Evolutionary conservation across 2,888 invertebrate genomes (phyloP), one percentile per base, ranked within the genome.

Genomic region (Eubasilissa splendida): DNA sequence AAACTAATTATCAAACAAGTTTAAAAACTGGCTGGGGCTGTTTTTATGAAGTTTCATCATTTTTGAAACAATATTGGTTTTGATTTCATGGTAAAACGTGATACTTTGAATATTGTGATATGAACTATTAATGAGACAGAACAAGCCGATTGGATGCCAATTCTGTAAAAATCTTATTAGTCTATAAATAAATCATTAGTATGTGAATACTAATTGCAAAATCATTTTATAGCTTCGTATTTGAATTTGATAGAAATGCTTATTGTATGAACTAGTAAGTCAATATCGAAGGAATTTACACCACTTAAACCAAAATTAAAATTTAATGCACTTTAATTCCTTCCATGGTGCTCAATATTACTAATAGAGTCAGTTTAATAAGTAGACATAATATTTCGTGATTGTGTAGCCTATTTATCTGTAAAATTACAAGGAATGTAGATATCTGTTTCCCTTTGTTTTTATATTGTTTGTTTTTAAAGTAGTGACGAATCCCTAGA

Each of bases 291-390:
- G 76, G 68, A 70, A 70, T 71, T 59, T 71, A 42, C 42, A 42
- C 42, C 42, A 53, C 60, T 42, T 42, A 52, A 54, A 65, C 56
- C 70, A 71, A 80, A 78, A 33, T 63, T 80, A 77, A 85, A 88
- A 87, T 88, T 87, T 88, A 87, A 88, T 88, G 89, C 90, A 91
- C 91, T 91, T 91, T 88, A 88, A 93, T 92, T 93, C 92, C 92
- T 93, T 92, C 92, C 92, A 92, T 91, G 92, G 92, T 92, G 93
- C 92, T 93, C 92, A 92, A 92, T 89, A 82, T 77, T 68, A 76
- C 63, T 75, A 73, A 73, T 79, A 70, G 76, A 76, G 70, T 81
- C 77, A 77, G 63, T 77, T 81, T 66, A 73, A 68, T 80, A 60
- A 65, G 71, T 80, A 81, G 79, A 58, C 66, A 75, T 68, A 68